A percentile compares a stretch with the other conserved stretches of the same genome.
Conservation (phyloP, 2,888 invertebrate genomes). For the Archips crataeganus region DNA sequence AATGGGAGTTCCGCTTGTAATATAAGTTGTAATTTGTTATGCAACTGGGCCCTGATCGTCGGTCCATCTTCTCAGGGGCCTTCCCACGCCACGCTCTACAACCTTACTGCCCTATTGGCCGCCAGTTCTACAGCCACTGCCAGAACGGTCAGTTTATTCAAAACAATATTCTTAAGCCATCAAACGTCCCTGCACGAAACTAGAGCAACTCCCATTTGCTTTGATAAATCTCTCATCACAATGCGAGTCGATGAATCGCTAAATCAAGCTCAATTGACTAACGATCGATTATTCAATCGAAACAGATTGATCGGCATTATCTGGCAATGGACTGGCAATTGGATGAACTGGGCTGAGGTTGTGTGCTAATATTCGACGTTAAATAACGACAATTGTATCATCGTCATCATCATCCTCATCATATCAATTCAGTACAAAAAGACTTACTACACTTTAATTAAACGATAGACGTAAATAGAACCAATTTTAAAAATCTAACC, state of each 20-base stretch:
- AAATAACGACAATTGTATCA: background rate
- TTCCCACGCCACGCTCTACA: too few relatives aligned
- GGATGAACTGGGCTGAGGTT: constrained; percentile 52
- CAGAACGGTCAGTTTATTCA: background rate
- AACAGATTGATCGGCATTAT: constrained; percentile 83
- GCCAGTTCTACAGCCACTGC: too few relatives aligned
- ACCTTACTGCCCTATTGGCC: too few relatives aligned
- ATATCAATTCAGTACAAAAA: background rate
- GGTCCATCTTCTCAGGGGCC: too few relatives aligned
- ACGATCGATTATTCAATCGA: constrained; percentile 85
- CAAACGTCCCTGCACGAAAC: background rate
- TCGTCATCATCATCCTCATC: background rate
- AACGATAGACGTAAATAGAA: background rate
- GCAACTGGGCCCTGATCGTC: too few relatives aligned
- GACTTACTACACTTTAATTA: background rate
- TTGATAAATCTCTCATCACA: constrained; percentile 19
- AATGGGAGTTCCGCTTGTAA: too few relatives aligned
- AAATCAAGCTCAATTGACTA: constrained; percentile 81
- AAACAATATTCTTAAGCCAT: background rate
- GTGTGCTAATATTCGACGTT: constrained; percentile 4
- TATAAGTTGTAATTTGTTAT: too few relatives aligned
- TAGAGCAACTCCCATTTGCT: constrained; percentile 5
- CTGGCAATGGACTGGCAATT: constrained; percentile 75
- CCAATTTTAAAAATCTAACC: background rate
- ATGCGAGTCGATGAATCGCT: constrained; percentile 28